Percentiles rank a stretch among this genome's conserved stretches.
Evolutionary conservation across 2,888 invertebrate genomes (phyloP).

Genomic region (Apeira syringaria): DNA sequence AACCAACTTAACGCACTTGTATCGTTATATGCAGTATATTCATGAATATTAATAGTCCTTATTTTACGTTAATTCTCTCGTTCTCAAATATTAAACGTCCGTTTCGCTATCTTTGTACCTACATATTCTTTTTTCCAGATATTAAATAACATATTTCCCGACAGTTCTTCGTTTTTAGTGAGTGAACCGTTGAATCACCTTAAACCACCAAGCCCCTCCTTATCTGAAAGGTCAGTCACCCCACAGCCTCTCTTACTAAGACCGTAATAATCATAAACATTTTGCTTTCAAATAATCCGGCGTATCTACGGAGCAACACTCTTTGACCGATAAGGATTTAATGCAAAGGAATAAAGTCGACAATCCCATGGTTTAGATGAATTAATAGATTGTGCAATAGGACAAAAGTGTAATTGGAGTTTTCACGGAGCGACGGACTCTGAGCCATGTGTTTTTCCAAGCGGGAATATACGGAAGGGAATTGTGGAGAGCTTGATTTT

Average conservation of each 20-base stretch:
- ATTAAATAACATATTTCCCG: too few relatives aligned
- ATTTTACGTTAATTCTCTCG: too few relatives aligned
- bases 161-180: neutral
- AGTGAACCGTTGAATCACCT: too few relatives aligned
- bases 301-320: slow-evolving; percentile 10
- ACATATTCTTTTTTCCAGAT: too few relatives aligned
- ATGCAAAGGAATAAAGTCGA: slow-evolving; percentile 31
- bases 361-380: slow-evolving; percentile 17
- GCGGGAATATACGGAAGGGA: slow-evolving; percentile 14
- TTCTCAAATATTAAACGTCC: too few relatives aligned
- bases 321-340: slow-evolving; percentile 16
- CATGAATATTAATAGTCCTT: too few relatives aligned
- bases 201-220: too few relatives aligned
- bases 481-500: neutral
- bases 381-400: slow-evolving; percentile 28
- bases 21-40: too few relatives aligned
- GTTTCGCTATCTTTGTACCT: too few relatives aligned
- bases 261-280: slow-evolving; percentile 49
- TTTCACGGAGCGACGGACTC: slow-evolving; percentile 46
- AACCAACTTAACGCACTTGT: too few relatives aligned
- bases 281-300: slow-evolving; percentile 32
- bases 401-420: slow-evolving; percentile 52
- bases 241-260: slow-evolving; percentile 22
- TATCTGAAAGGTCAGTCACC: slow-evolving; percentile 9
- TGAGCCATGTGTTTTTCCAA: slow-evolving; percentile 33